These are phyloP conservation scores for Stegophylla sp. DNA, from an alignment of 2,888 invertebrate genomes.

Conservation along the genomic window DNA sequence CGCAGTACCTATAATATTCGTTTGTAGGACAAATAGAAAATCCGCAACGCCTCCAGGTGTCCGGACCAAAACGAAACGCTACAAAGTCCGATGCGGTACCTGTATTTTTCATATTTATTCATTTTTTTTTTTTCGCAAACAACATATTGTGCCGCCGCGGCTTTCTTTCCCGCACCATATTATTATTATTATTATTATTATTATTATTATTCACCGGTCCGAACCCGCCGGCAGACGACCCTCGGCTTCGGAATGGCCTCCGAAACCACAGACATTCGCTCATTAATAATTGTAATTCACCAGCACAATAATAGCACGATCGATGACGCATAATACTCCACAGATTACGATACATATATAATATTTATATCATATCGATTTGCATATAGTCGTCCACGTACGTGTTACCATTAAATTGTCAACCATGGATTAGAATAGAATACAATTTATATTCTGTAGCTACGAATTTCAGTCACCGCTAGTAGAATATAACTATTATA, in stretches of 20 bases:
- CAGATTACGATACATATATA: too few species aligned
- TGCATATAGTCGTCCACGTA: too few species aligned
- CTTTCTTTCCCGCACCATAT: slow-evolving; percentile 23
- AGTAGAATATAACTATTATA: too few species aligned
- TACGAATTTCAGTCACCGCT: too few species aligned
- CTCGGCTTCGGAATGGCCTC: background rate
- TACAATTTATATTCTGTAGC: too few species aligned
- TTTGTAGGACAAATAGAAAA: background rate
- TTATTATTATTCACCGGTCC: slow-evolving; percentile 2
- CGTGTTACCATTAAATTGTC: too few species aligned
- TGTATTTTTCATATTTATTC: too few species aligned
- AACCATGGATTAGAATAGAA: too few species aligned
- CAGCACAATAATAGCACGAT: slow-evolving; percentile 16
- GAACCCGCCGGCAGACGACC: background rate
- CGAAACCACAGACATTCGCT: background rate
- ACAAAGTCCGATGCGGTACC: slow-evolving; percentile 17
- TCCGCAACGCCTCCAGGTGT: background rate
- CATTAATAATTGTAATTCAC: slow-evolving; percentile 16
- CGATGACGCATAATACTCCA: too few species aligned
- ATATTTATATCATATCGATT: too few species aligned
- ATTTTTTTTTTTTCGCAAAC: slow-evolving; percentile 13
- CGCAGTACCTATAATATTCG: too few species aligned
- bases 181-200: too few species aligned
- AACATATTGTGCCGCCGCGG: background rate
- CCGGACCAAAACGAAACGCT: background rate